Base-by-base conservation (phyloP, 2,113 vertebrate genomes). In the Noturus placidus region DNA sequence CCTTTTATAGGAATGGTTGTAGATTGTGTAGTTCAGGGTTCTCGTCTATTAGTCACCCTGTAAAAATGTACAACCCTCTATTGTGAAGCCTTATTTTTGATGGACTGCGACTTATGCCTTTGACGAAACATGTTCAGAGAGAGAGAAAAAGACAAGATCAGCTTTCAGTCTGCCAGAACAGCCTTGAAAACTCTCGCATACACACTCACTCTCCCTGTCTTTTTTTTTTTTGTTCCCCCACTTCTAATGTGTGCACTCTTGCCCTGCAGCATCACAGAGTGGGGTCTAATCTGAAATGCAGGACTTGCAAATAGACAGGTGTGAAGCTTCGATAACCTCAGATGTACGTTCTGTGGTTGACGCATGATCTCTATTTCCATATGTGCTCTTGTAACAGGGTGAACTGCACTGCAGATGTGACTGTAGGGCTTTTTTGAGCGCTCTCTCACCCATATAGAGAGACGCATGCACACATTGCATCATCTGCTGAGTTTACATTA, bases 111-210 rank as follows among this genome's bases (percentile, higher is more conserved):
- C 70, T 1, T n/a, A n/a, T 50, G n/a, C 13, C 63, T 52, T 19
- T 22, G 19, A 35, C 15, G 3, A 70, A 20, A 33, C 82, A 14
- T 11, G 17, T 33, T 67, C 38, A 77, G 25, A 52, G 27, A 46
- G 54, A 1, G 17, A 35, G 3, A 19, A 46, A 25, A 27, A 42
- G 35, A 42, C 27, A 30, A 74, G 52, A 76, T 30, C 72, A 52
- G 74, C 76, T 30, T 63, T 79, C 84, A 65, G 84, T 46, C 74
- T 86, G 72, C 61, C 84, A 52, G 74, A 86, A 67, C 57, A 20
- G 27, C 35, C 61, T 54, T 54, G 19, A 63, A 84, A 33, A 50
- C 30, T 35, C 74, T 52, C 10, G 4, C 57, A 46, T 80, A 17
- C 38, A 19, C 22, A 1, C 27, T 67, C 15, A 15, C 76, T 30